Percentiles rank a stretch among this genome's conserved stretches.
These are phyloP conservation scores for Babylonia areolata DNA, from an alignment of 1,140 invertebrate species.

Conservation along the genomic window DNA sequence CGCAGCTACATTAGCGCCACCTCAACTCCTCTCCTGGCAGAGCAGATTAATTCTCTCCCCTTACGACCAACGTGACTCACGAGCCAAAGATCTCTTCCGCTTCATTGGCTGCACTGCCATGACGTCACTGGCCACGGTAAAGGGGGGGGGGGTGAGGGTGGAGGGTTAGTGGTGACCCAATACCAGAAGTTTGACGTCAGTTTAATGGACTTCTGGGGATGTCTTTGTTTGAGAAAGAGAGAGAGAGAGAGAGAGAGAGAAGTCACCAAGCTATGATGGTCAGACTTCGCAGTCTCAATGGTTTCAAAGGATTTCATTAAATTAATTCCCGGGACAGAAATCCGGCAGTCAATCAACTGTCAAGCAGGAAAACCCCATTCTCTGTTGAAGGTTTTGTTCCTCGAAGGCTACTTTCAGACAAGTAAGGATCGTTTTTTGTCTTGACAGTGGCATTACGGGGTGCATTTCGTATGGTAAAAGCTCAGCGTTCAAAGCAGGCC, in stretches of 20 bases:
- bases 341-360: too few relatives aligned
- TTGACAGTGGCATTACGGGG: too few relatives aligned
- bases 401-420: too few relatives aligned
- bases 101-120: slow-evolving; percentile 4
- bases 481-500: too few relatives aligned
- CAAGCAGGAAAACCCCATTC: too few relatives aligned
- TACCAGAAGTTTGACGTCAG: background rate
- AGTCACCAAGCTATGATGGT: background rate
- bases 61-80: slow-evolving; percentile 31
- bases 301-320: too few relatives aligned
- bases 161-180: background rate
- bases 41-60: slow-evolving; percentile 33
- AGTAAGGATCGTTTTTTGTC: too few relatives aligned
- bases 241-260: background rate
- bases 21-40: slow-evolving; percentile 25
- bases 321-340: too few relatives aligned
- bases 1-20: slow-evolving; percentile 33
- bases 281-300: too few relatives aligned
- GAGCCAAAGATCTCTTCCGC: background rate
- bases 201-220: background rate
- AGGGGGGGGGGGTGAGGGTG: background rate
- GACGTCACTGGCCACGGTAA: background rate
- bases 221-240: background rate
- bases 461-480: too few relatives aligned
- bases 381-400: too few relatives aligned